These are phyloP conservation scores for Anneissia japonica DNA, from an alignment of 35 echinoderm and acorn worm genomes.

Conservation along the genomic window DNA sequence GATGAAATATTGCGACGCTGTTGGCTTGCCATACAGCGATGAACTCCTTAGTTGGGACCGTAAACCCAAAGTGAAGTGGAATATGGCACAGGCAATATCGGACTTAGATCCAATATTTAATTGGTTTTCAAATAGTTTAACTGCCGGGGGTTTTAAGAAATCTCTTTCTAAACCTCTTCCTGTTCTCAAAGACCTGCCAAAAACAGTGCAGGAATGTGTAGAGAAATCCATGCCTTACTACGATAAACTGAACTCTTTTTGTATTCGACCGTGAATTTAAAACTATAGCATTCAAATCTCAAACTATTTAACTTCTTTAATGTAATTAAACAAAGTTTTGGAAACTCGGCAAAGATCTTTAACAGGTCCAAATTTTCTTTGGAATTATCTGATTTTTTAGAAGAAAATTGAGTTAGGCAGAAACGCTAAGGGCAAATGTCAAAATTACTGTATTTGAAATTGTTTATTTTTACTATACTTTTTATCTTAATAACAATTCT, in stretches of 20 bases:
- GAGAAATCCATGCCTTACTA: background rate
- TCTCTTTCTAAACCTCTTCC: background rate
- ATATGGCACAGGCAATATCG: background rate
- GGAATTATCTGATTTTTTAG: no score
- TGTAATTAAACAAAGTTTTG: no score
- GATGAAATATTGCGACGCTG: slow-evolving; percentile 11
- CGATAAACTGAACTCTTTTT: background rate
- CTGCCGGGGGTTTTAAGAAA: background rate
- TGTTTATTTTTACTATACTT: no score
- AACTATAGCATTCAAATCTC: no score
- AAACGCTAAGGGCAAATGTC: no score
- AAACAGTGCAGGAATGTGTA: background rate
- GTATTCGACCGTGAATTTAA: background rate
- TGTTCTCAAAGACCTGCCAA: background rate
- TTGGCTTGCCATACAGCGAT: slow-evolving; percentile 21
- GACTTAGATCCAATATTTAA: background rate
- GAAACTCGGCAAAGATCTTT: no score
- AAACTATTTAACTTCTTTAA: no score
- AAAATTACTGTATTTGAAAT: no score
- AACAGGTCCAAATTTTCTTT: no score
- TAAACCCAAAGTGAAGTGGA: background rate
- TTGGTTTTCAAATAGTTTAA: background rate
- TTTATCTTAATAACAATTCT: no score
- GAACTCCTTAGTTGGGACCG: background rate
- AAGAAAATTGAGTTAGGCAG: no score